Percentiles rank a stretch among this genome's conserved stretches.
phyloP scores from a whole-genome alignment of 2,113 vertebrate species.

The Albula goreensis region DNA sequence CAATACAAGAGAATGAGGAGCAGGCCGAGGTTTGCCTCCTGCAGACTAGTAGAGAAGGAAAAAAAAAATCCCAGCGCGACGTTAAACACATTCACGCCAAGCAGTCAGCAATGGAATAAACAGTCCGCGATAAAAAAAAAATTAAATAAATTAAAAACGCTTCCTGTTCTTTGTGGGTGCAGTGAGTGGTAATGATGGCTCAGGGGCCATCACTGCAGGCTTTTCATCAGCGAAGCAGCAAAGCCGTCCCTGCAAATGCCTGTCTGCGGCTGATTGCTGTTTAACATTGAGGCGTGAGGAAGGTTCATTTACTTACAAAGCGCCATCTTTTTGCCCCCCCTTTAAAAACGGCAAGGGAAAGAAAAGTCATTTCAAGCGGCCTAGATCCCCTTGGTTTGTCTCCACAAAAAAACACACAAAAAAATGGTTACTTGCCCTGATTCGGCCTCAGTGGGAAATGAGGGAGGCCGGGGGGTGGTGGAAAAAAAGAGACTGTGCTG shows the following conservation, averaged over 20 bases:
- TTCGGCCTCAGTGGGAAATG: constrained; percentile 13
- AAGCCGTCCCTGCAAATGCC: constrained; percentile 36
- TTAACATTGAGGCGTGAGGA: constrained; percentile 48
- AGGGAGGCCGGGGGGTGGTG: constrained; percentile 1
- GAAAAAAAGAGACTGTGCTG: constrained; percentile 7
- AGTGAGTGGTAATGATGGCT: constrained; percentile 35
- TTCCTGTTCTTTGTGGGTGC: constrained; percentile 48
- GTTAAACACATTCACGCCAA: constrained; percentile 36
- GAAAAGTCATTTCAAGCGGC: constrained; percentile 32
- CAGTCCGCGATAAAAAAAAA: constrained; percentile 47
- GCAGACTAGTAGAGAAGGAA: constrained; percentile 14
- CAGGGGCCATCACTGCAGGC: constrained; percentile 34
- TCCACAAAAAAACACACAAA: not conserved
- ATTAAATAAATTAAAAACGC: not conserved
- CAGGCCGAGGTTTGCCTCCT: constrained; percentile 35
- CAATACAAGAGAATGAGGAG: constrained; percentile 37
- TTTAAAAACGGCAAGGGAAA: constrained; percentile 40
- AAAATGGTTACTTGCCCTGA: constrained; percentile 51
- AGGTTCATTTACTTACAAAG: constrained; percentile 28
- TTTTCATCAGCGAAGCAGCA: constrained; percentile 49
- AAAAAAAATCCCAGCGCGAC: constrained; percentile 35
- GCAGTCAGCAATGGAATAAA: constrained; percentile 38
- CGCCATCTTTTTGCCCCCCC: not conserved
- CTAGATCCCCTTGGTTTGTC: constrained; percentile 51
- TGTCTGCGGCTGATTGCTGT: constrained; percentile 44